Percentiles rank a stretch among this genome's conserved stretches.
phyloP scores from a whole-genome alignment of 2,797 vertebrate species.

The Chelonia mydas region DNA sequence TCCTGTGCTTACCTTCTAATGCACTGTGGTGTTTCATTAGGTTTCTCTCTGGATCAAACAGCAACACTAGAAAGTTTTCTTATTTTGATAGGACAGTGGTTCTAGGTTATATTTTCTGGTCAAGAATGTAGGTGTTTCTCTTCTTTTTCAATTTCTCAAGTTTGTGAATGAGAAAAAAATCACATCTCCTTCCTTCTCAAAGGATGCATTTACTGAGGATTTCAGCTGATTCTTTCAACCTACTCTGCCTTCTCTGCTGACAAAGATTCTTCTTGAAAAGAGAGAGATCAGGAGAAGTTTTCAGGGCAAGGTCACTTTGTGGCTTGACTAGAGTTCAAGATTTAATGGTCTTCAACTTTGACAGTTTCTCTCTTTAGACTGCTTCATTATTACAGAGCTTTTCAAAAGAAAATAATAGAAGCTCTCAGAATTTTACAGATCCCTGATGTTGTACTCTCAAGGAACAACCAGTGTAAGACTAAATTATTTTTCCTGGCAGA shows the following conservation, averaged over 20 bases:
- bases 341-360: conserved; percentile 64
- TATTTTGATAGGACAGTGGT: conserved; percentile 19
- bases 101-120: conserved; percentile 50
- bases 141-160: conserved; percentile 14
- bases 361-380: conserved; percentile 64
- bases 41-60: not conserved
- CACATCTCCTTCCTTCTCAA: conserved; percentile 60
- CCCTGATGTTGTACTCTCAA: conserved; percentile 47
- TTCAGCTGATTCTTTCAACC: conserved; percentile 66
- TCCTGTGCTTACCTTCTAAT: conserved; percentile 10
- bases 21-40: conserved; percentile 16
- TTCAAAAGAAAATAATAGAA: conserved; percentile 68
- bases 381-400: conserved; percentile 55
- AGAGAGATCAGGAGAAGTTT: conserved; percentile 67
- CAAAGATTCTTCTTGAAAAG: conserved; percentile 65
- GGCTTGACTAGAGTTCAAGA: conserved; percentile 67
- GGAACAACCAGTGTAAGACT: conserved; percentile 57
- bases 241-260: conserved; percentile 54
- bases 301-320: conserved; percentile 59
- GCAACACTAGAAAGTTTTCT: conserved; percentile 41
- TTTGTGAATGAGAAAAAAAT: conserved; percentile 60
- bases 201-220: conserved; percentile 56
- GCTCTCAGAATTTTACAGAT: conserved; percentile 52
- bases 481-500: conserved; percentile 71
- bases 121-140: conserved; percentile 45